Evolutionary conservation across 2,113 vertebrate species (phyloP), one percentile per base, ranked within the genome.

Genomic region (Gallinago undulata): DNA sequence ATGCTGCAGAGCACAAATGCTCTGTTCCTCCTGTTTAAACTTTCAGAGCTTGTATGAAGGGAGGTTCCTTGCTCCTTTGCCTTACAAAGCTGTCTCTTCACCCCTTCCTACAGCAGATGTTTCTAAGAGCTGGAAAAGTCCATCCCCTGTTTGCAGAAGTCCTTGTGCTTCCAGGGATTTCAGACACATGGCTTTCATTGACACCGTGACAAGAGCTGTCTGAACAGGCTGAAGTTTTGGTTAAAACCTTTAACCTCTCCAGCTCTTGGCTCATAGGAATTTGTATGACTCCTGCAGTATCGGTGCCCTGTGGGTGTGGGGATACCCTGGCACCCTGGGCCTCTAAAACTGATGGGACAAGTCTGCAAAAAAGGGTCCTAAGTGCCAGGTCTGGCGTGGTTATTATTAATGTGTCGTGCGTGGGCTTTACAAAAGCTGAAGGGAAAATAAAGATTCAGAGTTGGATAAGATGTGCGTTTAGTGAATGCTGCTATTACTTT

Each of bases 181-280:
- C 8, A 9, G 62, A 72, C 69, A 84, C 47, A 2, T 89, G 83
- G 80, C 73, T 97, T 81, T 92, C 76, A 75, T 78, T 93, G 84
- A 27, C 69, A 13, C 0, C 0, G 48, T 89, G 84, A 84, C 0
- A 1, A 63, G 79, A 94, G 83, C 85, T 82, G 37, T 41, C 51
- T 28, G 64, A 70, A 60, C n/a, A 92, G 77, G 39, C 83, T 81
- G 74, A 62, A 72, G 62, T 45, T 72, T 64, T 19, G n/a, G 11
- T n/a, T 87, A n/a, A 86, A 78, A 84, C 53, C 75, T 96, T 87
- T 84, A 79, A 78, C 62, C 53, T 87, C 31, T 82, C 37, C 74
- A 69, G 43, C 62, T 81, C 66, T 57, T 53, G 35, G 39, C 53
- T 78, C 13, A 2, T 21, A n/a, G 55, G 73, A 62, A 10, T 75